Evolutionary conservation across 2,888 invertebrate species (phyloP).

Genomic region (Liopterus haemorrhoidalis): DNA sequence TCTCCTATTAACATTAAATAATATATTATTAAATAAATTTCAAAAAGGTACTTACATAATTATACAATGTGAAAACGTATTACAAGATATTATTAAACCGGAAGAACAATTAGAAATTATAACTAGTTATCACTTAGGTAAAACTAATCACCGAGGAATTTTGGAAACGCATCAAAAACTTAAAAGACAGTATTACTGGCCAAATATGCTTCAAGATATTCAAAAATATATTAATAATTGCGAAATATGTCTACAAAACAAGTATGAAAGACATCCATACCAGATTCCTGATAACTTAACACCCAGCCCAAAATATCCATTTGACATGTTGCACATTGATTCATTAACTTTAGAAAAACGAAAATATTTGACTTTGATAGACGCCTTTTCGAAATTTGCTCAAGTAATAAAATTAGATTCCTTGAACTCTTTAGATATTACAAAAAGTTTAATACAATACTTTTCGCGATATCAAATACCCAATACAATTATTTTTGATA

Average conservation of each 20-base stretch:
- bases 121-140: constrained; percentile 5
- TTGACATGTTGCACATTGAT: constrained; percentile 3
- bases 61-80: constrained; percentile 14
- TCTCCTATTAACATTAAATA: constrained; percentile 8
- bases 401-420: neutral
- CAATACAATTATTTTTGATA: neutral
- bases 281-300: constrained; percentile 4
- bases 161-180: constrained; percentile 4
- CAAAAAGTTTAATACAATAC: neutral
- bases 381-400: constrained; percentile 2
- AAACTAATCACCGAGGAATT: constrained; percentile 1
- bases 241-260: neutral
- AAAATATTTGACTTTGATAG: neutral
- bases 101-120: constrained; percentile 12
- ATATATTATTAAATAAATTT: constrained; percentile 4
- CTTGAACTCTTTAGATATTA: neutral
- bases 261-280: constrained; percentile 5
- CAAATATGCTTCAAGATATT: neutral
- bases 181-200: constrained; percentile 8
- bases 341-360: neutral
- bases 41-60: constrained; percentile 9
- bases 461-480: neutral
- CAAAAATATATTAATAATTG: neutral
- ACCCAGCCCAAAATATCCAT: neutral
- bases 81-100: constrained; percentile 8